Evolutionary conservation across 2,797 vertebrate species (phyloP), one percentile per base, ranked within the genome.

Genomic region (Tinamus major): DNA sequence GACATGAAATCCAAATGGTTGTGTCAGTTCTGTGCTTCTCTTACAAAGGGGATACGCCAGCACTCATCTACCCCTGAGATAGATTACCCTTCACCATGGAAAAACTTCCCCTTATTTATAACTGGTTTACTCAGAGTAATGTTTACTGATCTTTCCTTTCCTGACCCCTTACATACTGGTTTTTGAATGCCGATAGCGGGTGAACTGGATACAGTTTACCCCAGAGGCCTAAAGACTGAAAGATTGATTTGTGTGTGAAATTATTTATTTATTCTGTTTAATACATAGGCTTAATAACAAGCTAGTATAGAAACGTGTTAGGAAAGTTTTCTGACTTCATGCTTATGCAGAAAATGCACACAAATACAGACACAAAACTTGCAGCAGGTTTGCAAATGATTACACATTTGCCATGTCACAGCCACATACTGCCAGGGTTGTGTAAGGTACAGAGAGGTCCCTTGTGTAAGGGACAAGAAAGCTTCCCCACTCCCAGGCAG

Each of bases 1-100:
- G 92, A 93, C 87, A 91, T 33, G 95, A 94, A 96, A 97, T 96
- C 92, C 94, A 97, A 97, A 92, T 68, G 91, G 89, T 96, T 97
- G 93, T 97, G 93, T 97, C 96, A 97, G 82, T 90, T 79, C 85
- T 31, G 21, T 94, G 93, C 70, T 71, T 58, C 91, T 89, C 8
- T 78, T 96, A 87, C 89, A 61, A 93, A 93, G 76, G 93, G 64
- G 84, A 79, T 75, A 44, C 88, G 84, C 92, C 90, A 94, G 79
- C 3, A 3, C 65, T 95, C 85, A 95, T 89, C 80, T 71, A 90
- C 78, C 93, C 85, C 94, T 81, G 95, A 88, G 92, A 93, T 81
- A 79, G 92, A 93, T 85, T 93, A 69, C 48, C 56, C 83, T 94
- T 90, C 70, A 79, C 82, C 88, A 61, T 16, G 78, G 37, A 90